phyloP scores from a whole-genome alignment of 2,888 invertebrate species.

The Blastobasis adustella region DNA sequence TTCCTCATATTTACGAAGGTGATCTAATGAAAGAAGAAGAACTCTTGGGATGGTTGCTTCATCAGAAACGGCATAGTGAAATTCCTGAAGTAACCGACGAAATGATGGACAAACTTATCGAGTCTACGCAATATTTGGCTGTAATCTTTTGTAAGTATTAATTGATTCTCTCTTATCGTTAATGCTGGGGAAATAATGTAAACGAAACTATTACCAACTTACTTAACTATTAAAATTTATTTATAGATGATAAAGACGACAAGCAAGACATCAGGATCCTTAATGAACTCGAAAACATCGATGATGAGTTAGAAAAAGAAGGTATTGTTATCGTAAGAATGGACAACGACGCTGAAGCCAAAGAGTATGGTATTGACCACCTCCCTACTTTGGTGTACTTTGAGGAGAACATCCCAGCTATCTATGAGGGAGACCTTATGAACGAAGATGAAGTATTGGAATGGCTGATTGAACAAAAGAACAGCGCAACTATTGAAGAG shows the following conservation, averaged over 20 bases:
- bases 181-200: neutral
- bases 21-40: constrained; percentile 93
- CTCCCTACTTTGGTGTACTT: constrained; percentile 91
- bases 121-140: constrained; percentile 85
- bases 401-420: constrained; percentile 91
- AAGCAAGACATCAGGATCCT: constrained; percentile 91
- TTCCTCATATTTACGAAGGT: constrained; percentile 85
- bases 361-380: constrained; percentile 92
- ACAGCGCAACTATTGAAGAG: constrained; percentile 93
- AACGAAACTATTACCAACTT: neutral
- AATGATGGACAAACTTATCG: constrained; percentile 93
- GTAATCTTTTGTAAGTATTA: constrained; percentile 90
- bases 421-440: constrained; percentile 93
- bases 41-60: constrained; percentile 90
- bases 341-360: constrained; percentile 92
- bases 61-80: constrained; percentile 92
- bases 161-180: neutral
- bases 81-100: constrained; percentile 95
- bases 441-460: constrained; percentile 94
- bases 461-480: constrained; percentile 91
- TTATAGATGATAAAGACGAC: constrained; percentile 90
- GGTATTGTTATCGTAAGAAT: constrained; percentile 93
- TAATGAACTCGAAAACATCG: constrained; percentile 93
- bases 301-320: constrained; percentile 92
- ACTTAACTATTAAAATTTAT: neutral